Conservation (phyloP, 2,113 vertebrate species). For the Myiopsitta monachus region DNA sequence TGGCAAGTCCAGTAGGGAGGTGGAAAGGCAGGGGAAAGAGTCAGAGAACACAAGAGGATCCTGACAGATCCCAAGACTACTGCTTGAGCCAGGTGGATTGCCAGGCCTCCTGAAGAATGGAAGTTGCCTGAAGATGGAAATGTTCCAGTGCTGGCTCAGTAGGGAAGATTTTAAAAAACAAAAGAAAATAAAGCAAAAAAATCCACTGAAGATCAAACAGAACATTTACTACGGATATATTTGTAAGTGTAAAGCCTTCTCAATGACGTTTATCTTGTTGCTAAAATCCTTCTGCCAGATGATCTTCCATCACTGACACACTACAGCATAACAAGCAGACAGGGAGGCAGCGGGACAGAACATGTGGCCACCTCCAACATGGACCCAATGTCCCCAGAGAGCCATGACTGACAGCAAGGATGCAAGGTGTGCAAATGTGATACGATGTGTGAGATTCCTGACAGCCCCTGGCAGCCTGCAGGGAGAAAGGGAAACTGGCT, state of each 20-base stretch:
- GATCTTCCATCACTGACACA: neutral
- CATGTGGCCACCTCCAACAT: fast-evolving
- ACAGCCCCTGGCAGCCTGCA: neutral
- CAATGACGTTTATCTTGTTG: neutral
- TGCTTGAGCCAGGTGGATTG: neutral
- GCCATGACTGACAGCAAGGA: neutral
- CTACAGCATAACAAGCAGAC: neutral
- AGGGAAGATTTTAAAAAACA: neutral
- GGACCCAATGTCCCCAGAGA: neutral
- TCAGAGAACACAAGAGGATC: neutral
- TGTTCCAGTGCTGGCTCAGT: fast-evolving
- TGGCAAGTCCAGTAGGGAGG: fast-evolving
- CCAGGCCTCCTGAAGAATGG: neutral
- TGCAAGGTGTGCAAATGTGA: fast-evolving
- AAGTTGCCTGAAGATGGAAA: neutral
- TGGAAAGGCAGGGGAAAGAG: neutral
- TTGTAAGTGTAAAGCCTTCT: neutral
- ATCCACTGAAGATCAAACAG: neutral
- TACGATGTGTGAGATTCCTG: fast-evolving
- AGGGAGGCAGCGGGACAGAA: neutral
- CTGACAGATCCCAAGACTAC: fast-evolving
- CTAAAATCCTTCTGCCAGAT: neutral
- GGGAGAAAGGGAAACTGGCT: neutral
- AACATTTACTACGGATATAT: fast-evolving
- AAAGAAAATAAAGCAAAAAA: neutral